Evolutionary conservation across 1,140 invertebrate genomes (phyloP), one percentile per base, ranked within the genome.

Genomic region (Plectrocnemia conspersa): DNA sequence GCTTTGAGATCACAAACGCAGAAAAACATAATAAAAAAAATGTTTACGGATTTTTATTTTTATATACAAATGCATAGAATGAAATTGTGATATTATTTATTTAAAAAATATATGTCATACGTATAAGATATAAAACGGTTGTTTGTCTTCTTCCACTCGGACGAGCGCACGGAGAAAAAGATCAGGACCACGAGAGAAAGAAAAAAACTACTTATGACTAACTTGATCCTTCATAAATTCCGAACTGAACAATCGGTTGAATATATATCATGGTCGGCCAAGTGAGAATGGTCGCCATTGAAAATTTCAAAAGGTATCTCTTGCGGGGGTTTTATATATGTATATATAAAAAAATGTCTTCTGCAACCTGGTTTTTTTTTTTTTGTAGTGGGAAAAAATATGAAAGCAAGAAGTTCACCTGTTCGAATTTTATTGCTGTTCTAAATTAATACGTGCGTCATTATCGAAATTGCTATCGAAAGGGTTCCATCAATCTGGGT

Each of bases 191-290:
- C 6, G 9, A 19, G n/a, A 48, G 48, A 54, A 42, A 35, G 11
- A 47, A 55, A 38, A 47, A 19, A 15, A 19, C 22, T 55, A 50
- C 53, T 55, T 59, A 59, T 59, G 58, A 59, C 58, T 56, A 59
- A 59, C 58, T 60, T 60, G 58, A 60, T 60, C 54, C 58, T 60
- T 56, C 58, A 60, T 60, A 60, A 60, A 60, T 60, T 60, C 58
- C 58, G 24, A 56, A 54, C 49, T 23, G 48, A 60, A 60, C 58
- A 60, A 60, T 60, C 58, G 58, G 33, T 18, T 38, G 53, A 56
- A 60, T 60, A 60, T n/a, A n/a, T 60, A 60, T 59, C 58, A 56
- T 53, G 58, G 33, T 25, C 53, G 33, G 41, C 44, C 58, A 49
- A 56, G 58, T 60, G 58, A 60, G 54, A 60, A 60, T 53, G 36